Percentiles rank a stretch among this genome's conserved stretches.
These are phyloP conservation scores for Microcebus murinus DNA, from an alignment of 2,113 vertebrate genomes.

Conservation along the genomic window DNA sequence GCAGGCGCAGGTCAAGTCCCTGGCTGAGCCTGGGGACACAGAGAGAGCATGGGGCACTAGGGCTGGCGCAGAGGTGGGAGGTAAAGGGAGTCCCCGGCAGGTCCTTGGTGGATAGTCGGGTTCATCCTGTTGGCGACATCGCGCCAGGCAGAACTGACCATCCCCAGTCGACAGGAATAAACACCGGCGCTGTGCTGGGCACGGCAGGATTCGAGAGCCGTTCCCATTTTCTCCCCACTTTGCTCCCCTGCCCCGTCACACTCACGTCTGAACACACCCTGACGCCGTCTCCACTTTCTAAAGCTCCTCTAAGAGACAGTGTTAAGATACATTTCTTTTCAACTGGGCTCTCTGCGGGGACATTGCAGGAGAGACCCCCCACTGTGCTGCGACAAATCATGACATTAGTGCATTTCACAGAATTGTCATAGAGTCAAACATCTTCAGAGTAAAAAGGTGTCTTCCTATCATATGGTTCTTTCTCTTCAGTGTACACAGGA, in stretches of 20 bases:
- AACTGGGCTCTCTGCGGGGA: neutral
- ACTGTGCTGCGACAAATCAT: too few species aligned
- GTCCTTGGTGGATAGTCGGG: too few species aligned
- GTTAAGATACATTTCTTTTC: neutral
- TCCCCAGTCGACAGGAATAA: too few species aligned
- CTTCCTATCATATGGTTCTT: neutral
- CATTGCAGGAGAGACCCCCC: neutral
- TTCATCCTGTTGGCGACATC: too few species aligned
- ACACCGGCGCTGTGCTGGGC: neutral
- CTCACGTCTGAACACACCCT: neutral
- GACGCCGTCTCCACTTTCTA: neutral
- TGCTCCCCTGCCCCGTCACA: neutral
- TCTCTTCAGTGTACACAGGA: neutral
- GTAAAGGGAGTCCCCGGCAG: neutral
- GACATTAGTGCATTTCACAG: too few species aligned
- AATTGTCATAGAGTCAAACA: neutral
- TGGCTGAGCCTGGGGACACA: neutral
- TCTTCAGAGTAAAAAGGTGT: neutral
- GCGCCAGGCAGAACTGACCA: too few species aligned
- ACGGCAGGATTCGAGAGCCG: neutral
- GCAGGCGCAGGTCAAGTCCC: neutral
- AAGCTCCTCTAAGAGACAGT: neutral
- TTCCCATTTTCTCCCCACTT: neutral
- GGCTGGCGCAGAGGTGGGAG: neutral
- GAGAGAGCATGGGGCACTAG: neutral